Conservation (phyloP, 2,888 invertebrate genomes). For the Drosophila dives region DNA sequence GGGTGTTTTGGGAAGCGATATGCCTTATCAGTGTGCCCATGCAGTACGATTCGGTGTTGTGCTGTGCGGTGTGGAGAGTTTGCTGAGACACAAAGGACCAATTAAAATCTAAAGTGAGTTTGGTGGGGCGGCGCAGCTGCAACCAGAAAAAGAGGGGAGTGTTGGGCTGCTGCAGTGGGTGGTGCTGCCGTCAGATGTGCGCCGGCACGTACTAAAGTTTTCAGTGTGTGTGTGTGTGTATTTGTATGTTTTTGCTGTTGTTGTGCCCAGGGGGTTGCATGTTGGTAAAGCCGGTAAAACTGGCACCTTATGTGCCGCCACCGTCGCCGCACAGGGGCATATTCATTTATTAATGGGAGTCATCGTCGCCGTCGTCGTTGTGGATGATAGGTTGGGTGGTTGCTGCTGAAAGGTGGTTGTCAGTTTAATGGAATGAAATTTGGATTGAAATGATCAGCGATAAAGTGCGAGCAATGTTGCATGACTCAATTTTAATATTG, state of each 20-base stretch:
- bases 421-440: conserved; percentile 36
- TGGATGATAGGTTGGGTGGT: conserved; percentile 17
- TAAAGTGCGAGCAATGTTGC: conserved; percentile 2
- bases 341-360: conserved; percentile 75
- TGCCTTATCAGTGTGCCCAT: conserved; percentile 64
- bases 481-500: neutral
- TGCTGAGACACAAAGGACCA: conserved; percentile 79
- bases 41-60: conserved; percentile 7
- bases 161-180: conserved; percentile 13
- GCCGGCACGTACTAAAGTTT: conserved; percentile 56
- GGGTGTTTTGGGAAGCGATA: conserved; percentile 65
- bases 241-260: conserved; percentile 25
- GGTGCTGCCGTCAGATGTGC: conserved; percentile 44
- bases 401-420: conserved; percentile 65
- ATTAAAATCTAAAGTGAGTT: conserved; percentile 76
- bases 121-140: conserved; percentile 51
- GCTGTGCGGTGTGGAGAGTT: conserved; percentile 16
- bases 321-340: conserved; percentile 51
- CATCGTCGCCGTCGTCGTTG: conserved; percentile 41
- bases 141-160: conserved; percentile 1
- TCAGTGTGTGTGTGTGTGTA: conserved; percentile 28
- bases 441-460: conserved; percentile 38
- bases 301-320: conserved; percentile 66
- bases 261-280: conserved; percentile 47
- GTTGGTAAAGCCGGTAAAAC: conserved; percentile 61